These are phyloP conservation scores for Opisthocomus hoazin DNA, from an alignment of 2,113 vertebrate species.

Conservation along the genomic window DNA sequence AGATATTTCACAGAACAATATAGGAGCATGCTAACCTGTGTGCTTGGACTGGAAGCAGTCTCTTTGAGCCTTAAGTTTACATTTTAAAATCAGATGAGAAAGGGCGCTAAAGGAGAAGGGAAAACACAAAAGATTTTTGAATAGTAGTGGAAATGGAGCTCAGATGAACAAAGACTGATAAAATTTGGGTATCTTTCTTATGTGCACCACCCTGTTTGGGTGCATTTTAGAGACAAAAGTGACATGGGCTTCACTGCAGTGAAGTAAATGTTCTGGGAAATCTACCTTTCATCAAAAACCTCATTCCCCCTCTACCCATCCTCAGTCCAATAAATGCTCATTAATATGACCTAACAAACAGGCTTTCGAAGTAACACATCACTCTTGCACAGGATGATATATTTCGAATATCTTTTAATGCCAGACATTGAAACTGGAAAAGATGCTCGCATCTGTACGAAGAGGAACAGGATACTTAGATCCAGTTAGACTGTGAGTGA, in stretches of 20 bases:
- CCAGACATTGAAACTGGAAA: neutral
- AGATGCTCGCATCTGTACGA: neutral
- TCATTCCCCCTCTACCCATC: neutral
- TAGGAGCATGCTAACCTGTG: neutral
- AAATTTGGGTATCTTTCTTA: neutral
- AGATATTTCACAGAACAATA: neutral
- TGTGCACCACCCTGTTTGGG: neutral
- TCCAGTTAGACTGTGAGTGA: neutral
- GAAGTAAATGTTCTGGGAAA: neutral
- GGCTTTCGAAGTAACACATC: neutral
- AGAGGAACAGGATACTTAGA: neutral
- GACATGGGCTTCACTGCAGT: neutral
- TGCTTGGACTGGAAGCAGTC: neutral
- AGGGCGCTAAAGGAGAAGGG: neutral
- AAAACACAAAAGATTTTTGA: neutral
- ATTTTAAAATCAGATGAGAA: neutral
- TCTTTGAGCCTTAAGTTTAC: neutral
- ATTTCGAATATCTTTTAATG: neutral
- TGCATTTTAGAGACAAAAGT: neutral
- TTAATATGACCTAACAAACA: neutral
- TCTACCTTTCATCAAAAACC: neutral
- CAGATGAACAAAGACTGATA: neutral
- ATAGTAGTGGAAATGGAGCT: neutral
- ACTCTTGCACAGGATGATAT: neutral
- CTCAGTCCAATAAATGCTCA: neutral